Evolutionary conservation across 2,888 invertebrate genomes (phyloP).

Genomic region (Meghimatium bilineatum): DNA sequence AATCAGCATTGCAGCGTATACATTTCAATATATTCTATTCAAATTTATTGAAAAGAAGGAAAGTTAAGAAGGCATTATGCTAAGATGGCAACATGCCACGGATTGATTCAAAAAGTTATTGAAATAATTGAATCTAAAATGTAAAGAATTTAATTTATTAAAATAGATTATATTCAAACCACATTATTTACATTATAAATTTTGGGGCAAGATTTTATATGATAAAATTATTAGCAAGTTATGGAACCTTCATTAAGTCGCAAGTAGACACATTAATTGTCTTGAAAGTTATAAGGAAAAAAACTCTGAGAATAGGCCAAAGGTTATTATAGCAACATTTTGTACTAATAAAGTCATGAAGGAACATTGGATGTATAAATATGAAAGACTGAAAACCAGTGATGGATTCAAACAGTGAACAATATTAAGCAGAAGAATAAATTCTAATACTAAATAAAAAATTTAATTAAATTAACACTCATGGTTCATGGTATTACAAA

Average conservation of each 20-base stretch:
- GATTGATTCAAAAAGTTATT: background rate
- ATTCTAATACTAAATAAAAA: background rate
- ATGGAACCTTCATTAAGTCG: background rate
- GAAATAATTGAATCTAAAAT: background rate
- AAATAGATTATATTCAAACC: background rate
- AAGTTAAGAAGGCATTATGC: background rate
- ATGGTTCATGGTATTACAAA: background rate
- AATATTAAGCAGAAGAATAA: slow-evolving; percentile 3
- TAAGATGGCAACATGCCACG: background rate
- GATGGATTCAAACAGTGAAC: slow-evolving; percentile 5
- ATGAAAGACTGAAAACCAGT: slow-evolving; percentile 28
- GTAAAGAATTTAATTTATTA: background rate
- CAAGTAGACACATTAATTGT: background rate
- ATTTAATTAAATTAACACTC: background rate
- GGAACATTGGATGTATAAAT: background rate
- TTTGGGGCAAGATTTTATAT: background rate
- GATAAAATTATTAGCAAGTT: background rate
- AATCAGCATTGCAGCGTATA: no score
- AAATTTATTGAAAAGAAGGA: background rate
- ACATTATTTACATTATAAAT: slow-evolving; percentile 17
- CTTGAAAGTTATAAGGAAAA: slow-evolving; percentile 3
- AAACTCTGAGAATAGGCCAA: background rate
- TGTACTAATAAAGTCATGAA: background rate
- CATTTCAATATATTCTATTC: background rate
- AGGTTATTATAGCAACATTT: background rate